phyloP scores from a whole-genome alignment of 1,140 invertebrate species.

The Cataglyphis hispanica region DNA sequence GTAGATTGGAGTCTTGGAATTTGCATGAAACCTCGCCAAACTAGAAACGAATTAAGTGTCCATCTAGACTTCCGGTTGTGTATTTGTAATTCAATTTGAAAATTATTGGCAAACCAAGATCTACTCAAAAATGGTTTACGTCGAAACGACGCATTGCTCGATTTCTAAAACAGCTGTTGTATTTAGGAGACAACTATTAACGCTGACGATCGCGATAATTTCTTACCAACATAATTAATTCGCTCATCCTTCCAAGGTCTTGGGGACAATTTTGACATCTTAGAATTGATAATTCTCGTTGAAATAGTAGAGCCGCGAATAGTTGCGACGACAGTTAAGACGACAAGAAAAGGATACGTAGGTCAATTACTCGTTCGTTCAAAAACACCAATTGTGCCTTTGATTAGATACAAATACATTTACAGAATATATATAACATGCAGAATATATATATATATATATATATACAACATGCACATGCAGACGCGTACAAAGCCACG shows the following conservation, averaged over 20 bases:
- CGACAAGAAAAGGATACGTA: slow-evolving; percentile 9
- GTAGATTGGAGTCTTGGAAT: background rate
- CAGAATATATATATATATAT: slow-evolving; percentile 17
- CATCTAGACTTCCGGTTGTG: slow-evolving; percentile 7
- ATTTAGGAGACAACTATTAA: slow-evolving; percentile 37
- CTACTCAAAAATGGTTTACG: background rate
- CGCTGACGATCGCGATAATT: slow-evolving; percentile 17
- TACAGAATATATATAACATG: slow-evolving; percentile 18
- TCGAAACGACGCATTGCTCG: slow-evolving; percentile 26
- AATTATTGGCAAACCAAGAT: background rate
- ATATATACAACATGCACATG: slow-evolving; percentile 14
- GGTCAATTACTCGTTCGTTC: slow-evolving; percentile 69
- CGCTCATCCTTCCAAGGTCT: slow-evolving; percentile 1
- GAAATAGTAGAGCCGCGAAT: slow-evolving; percentile 8
- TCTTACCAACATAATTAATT: slow-evolving; percentile 30
- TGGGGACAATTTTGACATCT: slow-evolving; percentile 12
- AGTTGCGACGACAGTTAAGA: slow-evolving; percentile 14
- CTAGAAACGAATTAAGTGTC: slow-evolving; percentile 42
- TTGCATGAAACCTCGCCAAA: slow-evolving; percentile 11
- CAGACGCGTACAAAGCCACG: background rate
- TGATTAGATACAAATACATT: slow-evolving; percentile 61
- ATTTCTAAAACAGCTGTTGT: slow-evolving; percentile 24
- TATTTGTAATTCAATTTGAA: background rate
- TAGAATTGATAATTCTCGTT: slow-evolving; percentile 45
- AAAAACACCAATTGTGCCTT: slow-evolving; percentile 77